Base-by-base conservation (phyloP, 1,140 invertebrate genomes). In the Wasmannia auropunctata region DNA sequence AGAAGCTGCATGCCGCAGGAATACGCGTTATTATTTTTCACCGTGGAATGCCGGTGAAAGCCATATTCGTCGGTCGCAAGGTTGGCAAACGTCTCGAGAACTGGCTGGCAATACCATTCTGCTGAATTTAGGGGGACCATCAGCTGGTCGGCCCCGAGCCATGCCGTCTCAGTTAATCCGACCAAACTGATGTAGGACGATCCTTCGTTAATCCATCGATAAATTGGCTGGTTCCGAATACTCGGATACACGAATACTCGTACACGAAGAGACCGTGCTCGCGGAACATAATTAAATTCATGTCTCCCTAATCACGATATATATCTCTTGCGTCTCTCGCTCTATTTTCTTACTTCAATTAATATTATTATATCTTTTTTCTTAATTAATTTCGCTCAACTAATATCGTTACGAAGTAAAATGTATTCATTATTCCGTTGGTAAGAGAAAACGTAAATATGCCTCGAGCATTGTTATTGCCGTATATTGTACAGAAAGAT, bases 191-290 rank as follows among this genome's bases (percentile, higher is more conserved):
- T n/a, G n/a, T 34, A 6, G 34, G 60, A 60, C 25, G 10, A 77
- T 46, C 40, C 43, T 79, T 79, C 62, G 75, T 79, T 79, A 65
- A 79, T 65, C 75, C 75, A 46, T 14, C 75, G n/a, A 46, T 34
- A 40, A 63, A 79, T 65, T 43, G 58, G 22, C n/a, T 34, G 10
- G 19, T n/a, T 5, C 40, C 28, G 40, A 34, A 46, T 46, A 60
- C 43, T 28, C 54, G 22, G n/a, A n/a, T n/a, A 43, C 7, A 77
- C 7, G 40, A 40, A 37, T 65, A 49, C 7, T 40, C 25, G 37
- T 65, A 49, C 7, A 28, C 25, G 37, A 25, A 60, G 54, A 60
- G 40, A 43, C 56, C 34, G 4, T 31, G 28, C 28, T 34, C 46
- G 46, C 19, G 46, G 28, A 51, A 31, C 28, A 14, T 14, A 76